Conservation (phyloP, 2,113 vertebrate genomes). For the Eudyptes chrysolophus region DNA sequence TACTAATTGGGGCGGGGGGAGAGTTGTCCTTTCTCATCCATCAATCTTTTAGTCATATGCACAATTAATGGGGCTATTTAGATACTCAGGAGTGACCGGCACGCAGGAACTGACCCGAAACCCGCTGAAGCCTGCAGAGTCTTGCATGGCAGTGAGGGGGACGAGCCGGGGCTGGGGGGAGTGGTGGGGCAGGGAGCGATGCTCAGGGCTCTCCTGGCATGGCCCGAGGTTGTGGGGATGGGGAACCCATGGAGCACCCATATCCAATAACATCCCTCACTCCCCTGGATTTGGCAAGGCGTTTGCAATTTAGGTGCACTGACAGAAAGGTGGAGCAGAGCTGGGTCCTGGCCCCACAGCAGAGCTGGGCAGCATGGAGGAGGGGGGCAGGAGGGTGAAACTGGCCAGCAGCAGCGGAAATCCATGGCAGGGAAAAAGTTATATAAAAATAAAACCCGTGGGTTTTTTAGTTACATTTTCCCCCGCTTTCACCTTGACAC, state of each 20-base stretch:
- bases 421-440: background rate
- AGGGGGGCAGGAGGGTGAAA: background rate
- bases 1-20: constrained; percentile 12
- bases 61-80: constrained; percentile 26
- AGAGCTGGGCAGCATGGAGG: background rate
- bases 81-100: background rate
- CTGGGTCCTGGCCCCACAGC: background rate
- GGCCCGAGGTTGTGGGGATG: background rate
- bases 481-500: background rate
- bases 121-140: background rate
- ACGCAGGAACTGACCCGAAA: background rate
- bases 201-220: background rate
- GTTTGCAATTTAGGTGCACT: background rate
- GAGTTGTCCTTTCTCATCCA: background rate
- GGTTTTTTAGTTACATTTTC: background rate
- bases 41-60: constrained; percentile 5
- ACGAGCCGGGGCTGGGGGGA: accelerated
- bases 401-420: background rate
- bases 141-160: background rate
- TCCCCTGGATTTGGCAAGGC: background rate
- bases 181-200: background rate
- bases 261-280: too few relatives aligned
- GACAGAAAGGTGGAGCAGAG: background rate
- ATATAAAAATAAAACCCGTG: background rate
- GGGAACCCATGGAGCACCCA: accelerated